Percentiles rank a stretch among this genome's conserved stretches.
These are phyloP conservation scores for Mimachlamys varia DNA, from an alignment of 2,888 invertebrate species.

Conservation along the genomic window DNA sequence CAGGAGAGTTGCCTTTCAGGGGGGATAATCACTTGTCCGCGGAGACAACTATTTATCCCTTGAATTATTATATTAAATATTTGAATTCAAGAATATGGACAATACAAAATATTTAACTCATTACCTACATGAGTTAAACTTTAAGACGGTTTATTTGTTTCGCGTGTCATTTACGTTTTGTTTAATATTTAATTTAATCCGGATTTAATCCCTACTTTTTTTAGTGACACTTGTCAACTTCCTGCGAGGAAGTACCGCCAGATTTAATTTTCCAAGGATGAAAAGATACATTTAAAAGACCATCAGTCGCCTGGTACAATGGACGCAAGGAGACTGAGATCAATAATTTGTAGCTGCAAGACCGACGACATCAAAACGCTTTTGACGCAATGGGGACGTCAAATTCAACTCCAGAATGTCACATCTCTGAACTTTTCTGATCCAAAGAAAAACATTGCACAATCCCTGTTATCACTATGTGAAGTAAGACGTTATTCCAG, in stretches of 20 bases:
- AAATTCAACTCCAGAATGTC: background rate
- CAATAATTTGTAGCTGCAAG: background rate
- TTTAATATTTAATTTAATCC: background rate
- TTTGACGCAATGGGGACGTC: conserved; percentile 1
- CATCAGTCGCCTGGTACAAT: background rate
- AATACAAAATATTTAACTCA: too few species aligned
- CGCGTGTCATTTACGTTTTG: too few species aligned
- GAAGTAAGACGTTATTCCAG: background rate
- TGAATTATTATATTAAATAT: too few species aligned
- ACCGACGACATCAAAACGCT: background rate
- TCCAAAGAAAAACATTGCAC: background rate
- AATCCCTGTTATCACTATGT: background rate
- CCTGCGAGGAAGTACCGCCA: conserved; percentile 5
- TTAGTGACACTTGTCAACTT: background rate
- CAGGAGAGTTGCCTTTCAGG: background rate
- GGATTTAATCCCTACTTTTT: background rate
- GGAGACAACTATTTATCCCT: too few species aligned
- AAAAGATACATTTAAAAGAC: background rate
- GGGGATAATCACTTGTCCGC: background rate
- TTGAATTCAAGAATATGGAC: too few species aligned
- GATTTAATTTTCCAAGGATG: background rate
- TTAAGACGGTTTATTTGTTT: too few species aligned
- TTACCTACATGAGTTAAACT: too few species aligned
- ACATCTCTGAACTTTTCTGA: background rate
- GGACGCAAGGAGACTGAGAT: background rate